phyloP scores from a whole-genome alignment of 2,797 vertebrate genomes.

The Champsocephalus gunnari region DNA sequence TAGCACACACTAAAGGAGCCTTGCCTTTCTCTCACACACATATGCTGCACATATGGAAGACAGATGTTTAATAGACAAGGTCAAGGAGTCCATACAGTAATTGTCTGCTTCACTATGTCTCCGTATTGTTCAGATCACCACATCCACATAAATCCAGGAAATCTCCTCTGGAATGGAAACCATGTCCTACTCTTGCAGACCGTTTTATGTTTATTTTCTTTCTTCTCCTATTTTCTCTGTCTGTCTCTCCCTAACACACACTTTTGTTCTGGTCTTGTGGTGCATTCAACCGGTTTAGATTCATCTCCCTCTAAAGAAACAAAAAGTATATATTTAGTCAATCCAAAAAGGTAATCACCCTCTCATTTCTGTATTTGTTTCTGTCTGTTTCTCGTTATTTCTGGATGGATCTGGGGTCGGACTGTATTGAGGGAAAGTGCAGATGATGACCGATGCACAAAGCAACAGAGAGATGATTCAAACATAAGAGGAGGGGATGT shows the following conservation, averaged over 20 bases:
- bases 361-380: background rate
- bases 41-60: constrained; percentile 78
- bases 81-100: constrained; percentile 79
- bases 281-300: constrained; percentile 10
- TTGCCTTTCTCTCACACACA: constrained; percentile 48
- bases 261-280: background rate
- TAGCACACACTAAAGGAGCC: constrained; percentile 61
- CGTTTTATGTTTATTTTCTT: constrained; percentile 46
- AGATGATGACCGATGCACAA: constrained; percentile 53
- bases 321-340: background rate
- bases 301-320: constrained; percentile 15
- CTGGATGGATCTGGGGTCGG: constrained; percentile 48
- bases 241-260: background rate
- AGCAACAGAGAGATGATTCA: constrained; percentile 44
- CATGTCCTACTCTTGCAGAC: constrained; percentile 55
- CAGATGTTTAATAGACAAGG: constrained; percentile 83
- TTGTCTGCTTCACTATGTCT: constrained; percentile 71
- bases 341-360: constrained; percentile 5
- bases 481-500: constrained; percentile 60
- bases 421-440: constrained; percentile 53
- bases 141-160: constrained; percentile 80
- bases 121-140: constrained; percentile 72
- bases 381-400: constrained; percentile 16
- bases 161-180: constrained; percentile 84
- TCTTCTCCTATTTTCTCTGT: background rate